Evolutionary conservation across 1,140 invertebrate species (phyloP).

Genomic region (Conus ventricosus): DNA sequence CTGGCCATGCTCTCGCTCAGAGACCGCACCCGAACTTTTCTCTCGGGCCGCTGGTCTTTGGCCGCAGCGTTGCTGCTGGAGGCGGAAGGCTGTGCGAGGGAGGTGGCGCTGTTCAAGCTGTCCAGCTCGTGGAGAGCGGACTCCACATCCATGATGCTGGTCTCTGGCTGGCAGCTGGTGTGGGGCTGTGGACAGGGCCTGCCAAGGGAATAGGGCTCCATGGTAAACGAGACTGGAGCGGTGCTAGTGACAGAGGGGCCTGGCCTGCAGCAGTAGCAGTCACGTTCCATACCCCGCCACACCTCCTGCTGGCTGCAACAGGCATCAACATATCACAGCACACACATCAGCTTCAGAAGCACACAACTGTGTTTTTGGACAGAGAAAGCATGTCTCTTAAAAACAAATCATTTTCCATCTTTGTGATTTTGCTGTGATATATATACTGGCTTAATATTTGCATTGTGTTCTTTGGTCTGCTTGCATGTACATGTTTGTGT

Average conservation of each 20-base stretch:
- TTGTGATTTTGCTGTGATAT: too few species aligned
- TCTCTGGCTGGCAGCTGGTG: neutral
- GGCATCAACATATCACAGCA: too few species aligned
- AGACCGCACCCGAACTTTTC: constrained; percentile 56
- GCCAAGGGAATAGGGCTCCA: neutral
- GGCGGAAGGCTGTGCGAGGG: constrained; percentile 22
- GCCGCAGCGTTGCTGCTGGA: neutral
- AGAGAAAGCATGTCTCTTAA: too few species aligned
- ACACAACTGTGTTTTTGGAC: too few species aligned
- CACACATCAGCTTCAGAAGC: too few species aligned
- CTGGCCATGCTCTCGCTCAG: constrained; percentile 54
- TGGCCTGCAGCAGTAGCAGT: constrained; percentile 55
- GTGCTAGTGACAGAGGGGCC: neutral
- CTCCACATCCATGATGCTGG: constrained; percentile 61
- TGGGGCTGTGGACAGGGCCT: neutral
- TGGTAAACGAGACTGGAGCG: neutral
- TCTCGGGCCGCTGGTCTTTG: neutral
- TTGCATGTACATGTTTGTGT: too few species aligned
- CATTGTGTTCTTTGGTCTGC: too few species aligned
- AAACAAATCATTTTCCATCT: too few species aligned
- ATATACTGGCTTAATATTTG: too few species aligned
- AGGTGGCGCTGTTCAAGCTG: constrained; percentile 65
- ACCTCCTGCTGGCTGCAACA: constrained; percentile 18
- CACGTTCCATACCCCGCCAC: constrained; percentile 22
- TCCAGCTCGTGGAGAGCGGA: constrained; percentile 66